Evolutionary conservation across 2,888 invertebrate species (phyloP), one percentile per base, ranked within the genome.

Genomic region (Luperina nickerlii): DNA sequence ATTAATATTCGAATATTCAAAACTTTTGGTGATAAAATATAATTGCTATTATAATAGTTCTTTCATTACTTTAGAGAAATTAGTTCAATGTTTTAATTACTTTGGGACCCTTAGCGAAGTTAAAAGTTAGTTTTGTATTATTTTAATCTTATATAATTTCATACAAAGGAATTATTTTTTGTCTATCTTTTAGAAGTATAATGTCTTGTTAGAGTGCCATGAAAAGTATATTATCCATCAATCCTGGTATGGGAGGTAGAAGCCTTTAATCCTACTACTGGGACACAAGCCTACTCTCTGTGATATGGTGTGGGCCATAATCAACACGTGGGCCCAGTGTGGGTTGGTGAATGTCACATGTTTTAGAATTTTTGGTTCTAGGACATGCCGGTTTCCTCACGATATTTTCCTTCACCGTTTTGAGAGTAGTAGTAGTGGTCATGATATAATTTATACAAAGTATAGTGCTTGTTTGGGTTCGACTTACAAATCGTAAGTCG

Each of bases 11-110:
- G 66, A 86, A 71, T 67, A 68, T 62, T 79, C 60, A 9, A 78
- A 84, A 84, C 63, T 86, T 84, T 84, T 45, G 67, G 79, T 71
- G 24, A 83, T 84, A 86, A 86, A 84, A 83, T 81, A 68, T 78
- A 76, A 84, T 76, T 86, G 87, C 83, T 83, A 76, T 86, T 79
- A 86, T 77, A 79, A 79, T 84, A 86, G 79, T 84, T 86, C 65
- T 78, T 83, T 86, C 63, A 83, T 82, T 83, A 83, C 74, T 86
- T 76, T n/a, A 38, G 18, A 74, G 74, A 74, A 75, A 75, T 83
- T 74, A 86, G 70, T 85, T 79, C 79, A 83, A 79, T 79, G 66
- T 73, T 84, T 84, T 84, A 78, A 83, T 76, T 70, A 76, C 83
- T 85, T 83, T 83, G 13, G 51, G 60, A 60, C 75, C 63, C 66